Evolutionary conservation across 1,140 invertebrate genomes (phyloP).

Genomic region (Microplitis demolitor): DNA sequence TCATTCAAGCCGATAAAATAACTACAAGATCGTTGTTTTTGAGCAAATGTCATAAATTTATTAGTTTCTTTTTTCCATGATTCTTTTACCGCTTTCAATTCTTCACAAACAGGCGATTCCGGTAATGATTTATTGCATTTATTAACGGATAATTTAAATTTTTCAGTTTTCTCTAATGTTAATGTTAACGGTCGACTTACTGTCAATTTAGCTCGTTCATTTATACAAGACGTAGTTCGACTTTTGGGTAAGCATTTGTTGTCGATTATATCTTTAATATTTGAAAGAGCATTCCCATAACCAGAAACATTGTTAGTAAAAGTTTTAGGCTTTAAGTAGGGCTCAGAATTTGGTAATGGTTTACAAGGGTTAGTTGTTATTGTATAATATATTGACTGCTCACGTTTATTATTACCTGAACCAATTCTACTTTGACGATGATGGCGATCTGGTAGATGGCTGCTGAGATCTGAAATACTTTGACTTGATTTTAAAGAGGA

Average conservation of each 20-base stretch:
- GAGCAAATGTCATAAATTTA: conserved; percentile 51
- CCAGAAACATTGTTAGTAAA: conserved; percentile 47
- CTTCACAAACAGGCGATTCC: conserved; percentile 60
- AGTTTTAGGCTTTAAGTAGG: conserved; percentile 47
- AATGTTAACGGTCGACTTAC: conserved; percentile 49
- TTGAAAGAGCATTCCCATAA: conserved; percentile 45
- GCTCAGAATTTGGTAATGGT: conserved; percentile 48
- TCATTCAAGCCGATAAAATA: conserved; percentile 58
- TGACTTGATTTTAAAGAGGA: conserved; percentile 81
- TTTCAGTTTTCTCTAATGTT: conserved; percentile 57
- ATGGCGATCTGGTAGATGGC: conserved; percentile 65
- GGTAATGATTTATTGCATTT: conserved; percentile 58
- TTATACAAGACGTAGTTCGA: conserved; percentile 50
- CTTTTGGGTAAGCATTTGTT: conserved; percentile 46
- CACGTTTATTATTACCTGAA: conserved; percentile 52
- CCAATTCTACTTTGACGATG: conserved; percentile 49
- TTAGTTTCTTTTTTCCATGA: conserved; percentile 47
- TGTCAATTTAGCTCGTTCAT: conserved; percentile 35
- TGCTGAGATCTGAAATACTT: conserved; percentile 76
- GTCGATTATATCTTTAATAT: conserved; percentile 44
- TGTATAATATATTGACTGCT: conserved; percentile 49
- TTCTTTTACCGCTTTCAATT: conserved; percentile 51
- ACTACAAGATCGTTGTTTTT: conserved; percentile 54
- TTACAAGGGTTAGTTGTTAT: conserved; percentile 53
- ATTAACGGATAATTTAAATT: conserved; percentile 56